Percentiles rank a stretch among this genome's conserved stretches.
phyloP scores from a whole-genome alignment of 1,140 invertebrate genomes.

The Episyrphus balteatus region DNA sequence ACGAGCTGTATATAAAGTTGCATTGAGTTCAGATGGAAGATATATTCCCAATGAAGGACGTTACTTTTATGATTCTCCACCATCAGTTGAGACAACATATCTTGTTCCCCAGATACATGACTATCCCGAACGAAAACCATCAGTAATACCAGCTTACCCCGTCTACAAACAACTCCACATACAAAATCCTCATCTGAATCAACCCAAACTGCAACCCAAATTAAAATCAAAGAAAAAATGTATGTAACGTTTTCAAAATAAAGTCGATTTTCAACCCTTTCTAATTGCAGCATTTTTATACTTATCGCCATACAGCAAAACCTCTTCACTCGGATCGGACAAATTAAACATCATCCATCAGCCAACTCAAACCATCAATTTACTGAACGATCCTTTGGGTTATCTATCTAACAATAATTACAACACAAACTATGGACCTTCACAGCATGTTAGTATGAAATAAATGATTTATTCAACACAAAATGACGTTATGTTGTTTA shows the following conservation, averaged over 20 bases:
- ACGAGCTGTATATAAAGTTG: constrained; percentile 30
- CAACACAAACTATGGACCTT: constrained; percentile 23
- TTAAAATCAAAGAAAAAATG: too few relatives aligned
- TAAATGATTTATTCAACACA: not conserved
- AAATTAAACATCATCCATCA: too few relatives aligned
- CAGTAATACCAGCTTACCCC: constrained; percentile 16
- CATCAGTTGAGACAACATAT: constrained; percentile 33
- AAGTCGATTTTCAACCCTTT: too few relatives aligned
- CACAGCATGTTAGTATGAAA: constrained; percentile 22
- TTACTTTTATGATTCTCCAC: constrained; percentile 25
- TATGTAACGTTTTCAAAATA: too few relatives aligned
- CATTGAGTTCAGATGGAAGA: constrained; percentile 31
- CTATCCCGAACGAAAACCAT: constrained; percentile 17
- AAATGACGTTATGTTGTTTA: constrained; percentile 6
- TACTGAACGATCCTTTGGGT: too few relatives aligned
- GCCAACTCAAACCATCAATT: too few relatives aligned
- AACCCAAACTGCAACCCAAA: constrained; percentile 31
- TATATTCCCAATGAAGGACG: constrained; percentile 26
- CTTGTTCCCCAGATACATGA: constrained; percentile 33
- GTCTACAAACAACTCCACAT: constrained; percentile 27
- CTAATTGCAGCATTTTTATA: too few relatives aligned
- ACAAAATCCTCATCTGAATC: constrained; percentile 31
- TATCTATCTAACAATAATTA: constrained; percentile 12
- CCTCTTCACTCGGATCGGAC: too few relatives aligned
- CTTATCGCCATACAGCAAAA: too few relatives aligned